Conservation (phyloP, 2,797 vertebrate species). For the Neostethus bicornis region DNA sequence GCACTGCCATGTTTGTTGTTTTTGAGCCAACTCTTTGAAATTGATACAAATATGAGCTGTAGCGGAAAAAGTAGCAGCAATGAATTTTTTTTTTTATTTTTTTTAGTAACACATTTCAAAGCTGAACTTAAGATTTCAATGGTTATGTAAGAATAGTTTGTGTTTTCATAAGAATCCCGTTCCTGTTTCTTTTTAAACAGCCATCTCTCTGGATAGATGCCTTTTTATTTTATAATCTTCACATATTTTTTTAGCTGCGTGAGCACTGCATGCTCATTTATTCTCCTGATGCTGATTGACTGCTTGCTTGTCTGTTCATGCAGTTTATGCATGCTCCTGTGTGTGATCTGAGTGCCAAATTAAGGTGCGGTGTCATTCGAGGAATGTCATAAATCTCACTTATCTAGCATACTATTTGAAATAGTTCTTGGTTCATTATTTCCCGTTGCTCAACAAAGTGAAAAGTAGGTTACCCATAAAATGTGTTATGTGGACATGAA, state of each 20-base stretch:
- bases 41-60: not conserved
- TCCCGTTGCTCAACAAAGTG: too few species aligned
- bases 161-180: too few species aligned
- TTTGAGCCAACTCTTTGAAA: not conserved
- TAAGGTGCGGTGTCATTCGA: not conserved
- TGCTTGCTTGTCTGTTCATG: conserved; percentile 13
- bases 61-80: too few species aligned
- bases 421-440: not conserved
- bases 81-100: too few species aligned
- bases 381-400: conserved; percentile 12
- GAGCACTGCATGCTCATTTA: not conserved
- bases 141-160: too few species aligned
- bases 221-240: not conserved
- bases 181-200: not conserved
- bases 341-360: not conserved
- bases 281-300: conserved; percentile 7
- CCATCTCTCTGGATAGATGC: not conserved
- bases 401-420: not conserved
- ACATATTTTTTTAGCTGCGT: not conserved
- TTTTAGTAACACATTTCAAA: too few species aligned
- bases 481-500: too few species aligned
- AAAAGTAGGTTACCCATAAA: too few species aligned
- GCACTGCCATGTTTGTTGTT: conserved; percentile 4
- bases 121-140: too few species aligned
- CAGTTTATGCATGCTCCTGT: not conserved